Evolutionary conservation across 2,888 invertebrate species (phyloP), one percentile per base, ranked within the genome.

Genomic region (Drosophila limbata): DNA sequence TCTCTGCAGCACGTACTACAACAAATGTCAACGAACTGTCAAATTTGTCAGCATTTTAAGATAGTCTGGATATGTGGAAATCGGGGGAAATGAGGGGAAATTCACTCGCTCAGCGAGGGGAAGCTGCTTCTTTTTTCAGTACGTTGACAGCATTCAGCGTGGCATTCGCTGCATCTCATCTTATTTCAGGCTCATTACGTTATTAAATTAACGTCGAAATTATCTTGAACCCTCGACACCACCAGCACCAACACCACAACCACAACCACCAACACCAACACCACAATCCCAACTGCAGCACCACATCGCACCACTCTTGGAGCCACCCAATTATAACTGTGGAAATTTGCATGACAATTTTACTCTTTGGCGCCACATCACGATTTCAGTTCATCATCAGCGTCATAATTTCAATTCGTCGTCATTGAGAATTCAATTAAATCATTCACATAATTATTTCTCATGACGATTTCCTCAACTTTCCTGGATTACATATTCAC

Each of bases 1-100:
- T 55, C 40, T n/a, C n/a, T 37, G 47, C 33, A 57, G 52, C 67
- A 73, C 66, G 61, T 73, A 62, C 73, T 45, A 33, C 68, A 68
- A 33, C 68, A 68, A 40, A 78, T 81, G 84, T 83, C 78, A 78
- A 76, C 76, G 84, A 84, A 81, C 81, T 81, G 84, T 81, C 84
- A 73, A 81, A 81, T 76, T 81, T 81, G 76, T 81, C 69, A 70
- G 69, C 40, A n/a, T 55, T 65, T 69, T 50, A 65, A 81, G 55
- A 53, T 57, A 45, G 48, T 25, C 25, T 35, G 15, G 21, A 25
- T 25, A 25, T 25, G 25, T 25, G 0, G n/a, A 0, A n/a, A n/a
- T n/a, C n/a, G n/a, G 5, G 25, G 25, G 17, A 35, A 37, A 44
- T 17, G 17, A 28, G 39, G 51, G 50, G 47, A 31, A 28, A 11